Conservation (phyloP, 1,140 invertebrate species). For the Drosophila mayri region DNA sequence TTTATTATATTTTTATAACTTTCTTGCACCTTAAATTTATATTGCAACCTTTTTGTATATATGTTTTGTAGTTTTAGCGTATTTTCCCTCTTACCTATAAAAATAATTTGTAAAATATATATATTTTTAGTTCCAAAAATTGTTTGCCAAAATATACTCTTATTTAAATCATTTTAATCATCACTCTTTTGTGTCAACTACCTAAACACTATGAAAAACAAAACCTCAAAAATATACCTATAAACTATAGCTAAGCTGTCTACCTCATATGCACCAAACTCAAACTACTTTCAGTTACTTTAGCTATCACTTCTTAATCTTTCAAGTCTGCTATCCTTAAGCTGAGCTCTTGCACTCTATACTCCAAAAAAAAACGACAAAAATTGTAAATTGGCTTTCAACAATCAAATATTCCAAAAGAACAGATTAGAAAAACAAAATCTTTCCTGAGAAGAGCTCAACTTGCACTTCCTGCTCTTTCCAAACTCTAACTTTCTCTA, state of each 20-base stretch:
- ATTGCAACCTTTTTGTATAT: constrained; percentile 9
- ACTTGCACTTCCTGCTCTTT: constrained; percentile 62
- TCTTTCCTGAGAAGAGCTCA: constrained; percentile 56
- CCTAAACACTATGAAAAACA: constrained; percentile 38
- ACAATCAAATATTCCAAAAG: constrained; percentile 24
- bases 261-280: constrained; percentile 52
- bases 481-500: constrained; percentile 45
- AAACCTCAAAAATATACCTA: constrained; percentile 21
- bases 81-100: not conserved
- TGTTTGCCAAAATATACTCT: not conserved
- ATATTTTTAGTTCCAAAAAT: not conserved
- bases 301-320: constrained; percentile 51
- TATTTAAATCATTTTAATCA: not conserved
- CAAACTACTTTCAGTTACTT: constrained; percentile 40
- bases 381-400: constrained; percentile 59
- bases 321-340: constrained; percentile 45
- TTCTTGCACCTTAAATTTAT: not conserved
- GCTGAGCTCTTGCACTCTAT: constrained; percentile 62
- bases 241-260: constrained; percentile 31
- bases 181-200: constrained; percentile 27
- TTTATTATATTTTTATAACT: not conserved
- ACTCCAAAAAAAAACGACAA: not conserved
- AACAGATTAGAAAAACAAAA: constrained; percentile 20
- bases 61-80: not conserved
- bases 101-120: not conserved